phyloP scores from a whole-genome alignment of 2,797 vertebrate species.

The Toxotes lorentzi region DNA sequence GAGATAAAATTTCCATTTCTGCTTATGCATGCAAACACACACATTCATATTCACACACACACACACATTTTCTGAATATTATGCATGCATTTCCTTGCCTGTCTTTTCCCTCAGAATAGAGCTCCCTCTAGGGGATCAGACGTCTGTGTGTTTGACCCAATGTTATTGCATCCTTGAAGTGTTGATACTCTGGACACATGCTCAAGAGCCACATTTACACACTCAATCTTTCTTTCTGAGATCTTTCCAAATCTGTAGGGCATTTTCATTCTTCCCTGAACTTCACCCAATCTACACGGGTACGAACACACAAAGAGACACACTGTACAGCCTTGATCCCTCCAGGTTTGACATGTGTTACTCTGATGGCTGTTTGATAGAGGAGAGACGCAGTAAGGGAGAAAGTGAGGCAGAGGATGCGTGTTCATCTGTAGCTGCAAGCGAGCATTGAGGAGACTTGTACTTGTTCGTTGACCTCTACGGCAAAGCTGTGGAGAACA shows the following conservation, averaged over 20 bases:
- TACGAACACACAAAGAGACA: conserved; percentile 43
- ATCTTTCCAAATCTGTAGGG: conserved; percentile 44
- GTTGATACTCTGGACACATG: conserved; percentile 62
- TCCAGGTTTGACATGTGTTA: conserved; percentile 71
- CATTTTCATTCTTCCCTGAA: conserved; percentile 42
- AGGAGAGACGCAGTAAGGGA: conserved; percentile 47
- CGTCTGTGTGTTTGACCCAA: conserved; percentile 63
- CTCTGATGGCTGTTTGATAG: conserved; percentile 66
- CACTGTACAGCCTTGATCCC: conserved; percentile 21
- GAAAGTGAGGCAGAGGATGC: conserved; percentile 51
- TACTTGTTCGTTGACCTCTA: conserved; percentile 82
- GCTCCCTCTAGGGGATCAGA: conserved; percentile 78
- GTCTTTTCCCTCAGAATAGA: conserved; percentile 75
- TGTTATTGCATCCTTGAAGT: conserved; percentile 67
- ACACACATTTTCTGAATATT: conserved; percentile 66
- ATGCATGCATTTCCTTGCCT: conserved; percentile 73
- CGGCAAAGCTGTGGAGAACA: conserved; percentile 76
- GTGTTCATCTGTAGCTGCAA: conserved; percentile 69
- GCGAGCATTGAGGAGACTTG: conserved; percentile 69
- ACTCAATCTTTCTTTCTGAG: conserved; percentile 45
- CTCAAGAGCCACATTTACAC: conserved; percentile 57
- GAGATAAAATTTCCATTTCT: conserved; percentile 78
- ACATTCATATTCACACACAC: conserved; percentile 62
- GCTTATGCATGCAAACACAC: conserved; percentile 81
- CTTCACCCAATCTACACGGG: conserved; percentile 23